Percentiles rank a stretch among this genome's conserved stretches.
phyloP scores from a whole-genome alignment of 2,113 vertebrate species.

The Sebastes fasciatus region DNA sequence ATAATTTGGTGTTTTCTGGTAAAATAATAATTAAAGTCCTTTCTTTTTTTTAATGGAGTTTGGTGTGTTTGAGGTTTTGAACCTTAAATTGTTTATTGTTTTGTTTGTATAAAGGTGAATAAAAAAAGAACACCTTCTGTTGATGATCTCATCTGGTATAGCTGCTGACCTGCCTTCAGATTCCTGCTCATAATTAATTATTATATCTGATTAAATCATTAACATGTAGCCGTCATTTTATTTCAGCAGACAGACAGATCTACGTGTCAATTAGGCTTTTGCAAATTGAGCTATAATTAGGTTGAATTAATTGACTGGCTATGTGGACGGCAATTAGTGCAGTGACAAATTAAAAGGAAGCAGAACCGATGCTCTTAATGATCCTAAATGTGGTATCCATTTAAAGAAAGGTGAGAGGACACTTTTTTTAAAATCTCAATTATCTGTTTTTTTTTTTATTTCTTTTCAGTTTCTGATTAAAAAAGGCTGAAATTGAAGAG shows the following conservation, averaged over 20 bases:
- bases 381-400: background rate
- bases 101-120: background rate
- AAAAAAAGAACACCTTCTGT: background rate
- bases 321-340: constrained; percentile 67
- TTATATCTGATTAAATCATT: constrained; percentile 64
- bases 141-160: background rate
- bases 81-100: background rate
- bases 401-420: constrained; percentile 8
- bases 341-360: constrained; percentile 72
- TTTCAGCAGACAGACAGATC: constrained; percentile 68
- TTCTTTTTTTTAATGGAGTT: background rate
- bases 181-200: constrained; percentile 19
- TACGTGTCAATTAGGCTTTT: constrained; percentile 72
- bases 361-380: constrained; percentile 66
- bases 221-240: constrained; percentile 11
- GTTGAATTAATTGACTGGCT: constrained; percentile 73
- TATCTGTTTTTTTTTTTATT: background rate
- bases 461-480: background rate
- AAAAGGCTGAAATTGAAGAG: background rate
- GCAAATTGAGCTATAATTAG: constrained; percentile 73
- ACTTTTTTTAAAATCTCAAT: background rate
- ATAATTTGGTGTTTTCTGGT: too few relatives aligned
- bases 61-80: background rate
- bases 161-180: background rate
- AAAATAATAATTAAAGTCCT: too few relatives aligned